A percentile compares a stretch with the other conserved stretches of the same genome.
These are phyloP conservation scores for Agrenia bidenticulata DNA, from an alignment of 2,888 invertebrate genomes.

Conservation along the genomic window DNA sequence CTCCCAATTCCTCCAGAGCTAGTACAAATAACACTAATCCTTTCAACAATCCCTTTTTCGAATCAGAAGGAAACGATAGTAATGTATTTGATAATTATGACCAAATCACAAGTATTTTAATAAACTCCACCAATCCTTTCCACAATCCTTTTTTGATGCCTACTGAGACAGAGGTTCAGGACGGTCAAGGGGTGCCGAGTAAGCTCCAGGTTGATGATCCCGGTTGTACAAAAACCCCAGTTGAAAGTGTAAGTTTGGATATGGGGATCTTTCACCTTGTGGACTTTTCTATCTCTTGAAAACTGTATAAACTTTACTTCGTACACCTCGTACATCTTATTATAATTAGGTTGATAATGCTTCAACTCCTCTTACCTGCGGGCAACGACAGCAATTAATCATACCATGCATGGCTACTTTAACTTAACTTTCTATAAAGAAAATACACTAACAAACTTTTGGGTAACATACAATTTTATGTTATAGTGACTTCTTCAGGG, in stretches of 20 bases:
- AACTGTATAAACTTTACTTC: background rate
- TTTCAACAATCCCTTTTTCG: background rate
- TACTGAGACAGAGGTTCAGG: conserved; percentile 35
- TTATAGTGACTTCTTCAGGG: too few relatives aligned
- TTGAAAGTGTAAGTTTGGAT: conserved; percentile 45
- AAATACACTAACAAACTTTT: too few relatives aligned
- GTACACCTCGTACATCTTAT: background rate
- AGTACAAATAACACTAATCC: background rate
- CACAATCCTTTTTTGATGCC: conserved; percentile 51
- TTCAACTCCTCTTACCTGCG: too few relatives aligned
- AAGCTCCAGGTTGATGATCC: conserved; percentile 46
- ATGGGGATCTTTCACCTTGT: conserved; percentile 11
- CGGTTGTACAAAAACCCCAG: conserved; percentile 48
- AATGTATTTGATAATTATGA: conserved; percentile 44
- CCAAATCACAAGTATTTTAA: conserved; percentile 46
- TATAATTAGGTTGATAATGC: too few relatives aligned
- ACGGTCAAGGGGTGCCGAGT: conserved; percentile 42
- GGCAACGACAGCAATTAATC: too few relatives aligned
- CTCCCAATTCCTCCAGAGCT: background rate
- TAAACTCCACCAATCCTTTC: conserved; percentile 50
- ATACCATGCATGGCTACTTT: too few relatives aligned
- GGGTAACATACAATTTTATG: too few relatives aligned
- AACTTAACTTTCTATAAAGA: too few relatives aligned
- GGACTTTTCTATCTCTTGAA: background rate
- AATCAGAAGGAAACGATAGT: conserved; percentile 12